Evolutionary conservation across 2,888 invertebrate species (phyloP), one percentile per base, ranked within the genome.

Genomic region (Archips crataeganus): DNA sequence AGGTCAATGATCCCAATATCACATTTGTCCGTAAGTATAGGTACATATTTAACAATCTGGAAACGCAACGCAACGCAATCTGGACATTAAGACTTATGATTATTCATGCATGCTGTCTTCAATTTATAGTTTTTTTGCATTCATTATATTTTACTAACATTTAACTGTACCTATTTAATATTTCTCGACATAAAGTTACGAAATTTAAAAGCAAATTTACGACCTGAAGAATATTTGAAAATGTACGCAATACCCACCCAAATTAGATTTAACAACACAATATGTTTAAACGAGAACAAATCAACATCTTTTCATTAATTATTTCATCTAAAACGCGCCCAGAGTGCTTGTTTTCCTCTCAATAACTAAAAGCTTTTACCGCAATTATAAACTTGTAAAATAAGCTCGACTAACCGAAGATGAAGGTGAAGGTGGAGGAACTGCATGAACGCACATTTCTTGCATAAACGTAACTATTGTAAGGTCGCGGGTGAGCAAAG

Each of bases 281-380:
- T 49, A n/a, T 3, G 5, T 13, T 49, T 49, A 54, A 57, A 57
- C 32, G 32, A 57, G 11, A 57, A 32, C 32, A 57, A 57, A 32
- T 32, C 32, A 32, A 57, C 32, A 57, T 2, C 4, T 32, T 57
- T 32, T 49, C 49, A 49, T 8, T 57, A 32, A 57, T 10, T 10
- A 32, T 32, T 57, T 32, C 32, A 32, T 57, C 57, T 32, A 11
- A 32, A 32, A 23, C 23, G 32, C 57, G 23, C 11, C 3, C 49
- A 5, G 57, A 57, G 11, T 57, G 11, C 10, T 57, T 32, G 32
- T 32, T 23, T 3, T 11, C 57, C 32, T 57, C 32, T 32, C 2
- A 57, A 39, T 32, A 57, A 57, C 57, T 57, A 57, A 57, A 32
- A 57, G 57, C 57, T 57, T 57, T 57, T 10, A 57, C 57, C 32